Percentiles rank a stretch among this genome's conserved stretches.
Conservation (phyloP, 2,888 invertebrate species). For the Macropis europaea region DNA sequence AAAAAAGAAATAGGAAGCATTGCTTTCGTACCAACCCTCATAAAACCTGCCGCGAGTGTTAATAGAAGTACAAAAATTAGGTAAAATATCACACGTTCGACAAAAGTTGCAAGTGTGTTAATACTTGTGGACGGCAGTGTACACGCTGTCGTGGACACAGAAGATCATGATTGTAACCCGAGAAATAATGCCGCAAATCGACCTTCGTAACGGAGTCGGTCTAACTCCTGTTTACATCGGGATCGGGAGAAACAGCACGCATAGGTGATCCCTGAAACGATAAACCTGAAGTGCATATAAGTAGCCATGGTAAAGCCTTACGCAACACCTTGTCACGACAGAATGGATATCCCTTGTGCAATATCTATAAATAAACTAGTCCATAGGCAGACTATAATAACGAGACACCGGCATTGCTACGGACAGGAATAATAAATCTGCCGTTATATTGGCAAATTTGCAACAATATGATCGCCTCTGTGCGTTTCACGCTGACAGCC, state of each 20-base stretch:
- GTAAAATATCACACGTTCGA: no score
- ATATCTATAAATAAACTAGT: constrained; percentile 63
- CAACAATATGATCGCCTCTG: constrained; percentile 18
- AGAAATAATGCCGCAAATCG: constrained; percentile 21
- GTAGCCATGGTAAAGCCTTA: constrained; percentile 60
- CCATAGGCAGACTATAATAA: constrained; percentile 30
- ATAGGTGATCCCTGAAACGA: constrained; percentile 43
- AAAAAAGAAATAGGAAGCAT: no score
- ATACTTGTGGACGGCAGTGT: no score
- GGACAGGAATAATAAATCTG: constrained; percentile 25
- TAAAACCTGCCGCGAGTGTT: no score
- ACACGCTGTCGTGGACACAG: no score
- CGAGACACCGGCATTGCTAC: constrained; percentile 2
- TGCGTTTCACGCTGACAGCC: constrained; percentile 14
- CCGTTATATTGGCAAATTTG: constrained; percentile 20
- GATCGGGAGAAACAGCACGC: constrained; percentile 24
- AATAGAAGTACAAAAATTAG: no score
- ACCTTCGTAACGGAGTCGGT: constrained; percentile 18
- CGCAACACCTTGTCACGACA: constrained; percentile 57
- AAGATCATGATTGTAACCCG: constrained; percentile 5
- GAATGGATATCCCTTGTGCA: constrained; percentile 56
- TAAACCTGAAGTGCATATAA: constrained; percentile 53
- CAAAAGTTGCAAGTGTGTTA: no score
- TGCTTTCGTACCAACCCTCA: no score
- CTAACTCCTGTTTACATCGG: constrained; percentile 21